Evolutionary conservation across 2,113 vertebrate genomes (phyloP).

Genomic region (Butorides virescens): DNA sequence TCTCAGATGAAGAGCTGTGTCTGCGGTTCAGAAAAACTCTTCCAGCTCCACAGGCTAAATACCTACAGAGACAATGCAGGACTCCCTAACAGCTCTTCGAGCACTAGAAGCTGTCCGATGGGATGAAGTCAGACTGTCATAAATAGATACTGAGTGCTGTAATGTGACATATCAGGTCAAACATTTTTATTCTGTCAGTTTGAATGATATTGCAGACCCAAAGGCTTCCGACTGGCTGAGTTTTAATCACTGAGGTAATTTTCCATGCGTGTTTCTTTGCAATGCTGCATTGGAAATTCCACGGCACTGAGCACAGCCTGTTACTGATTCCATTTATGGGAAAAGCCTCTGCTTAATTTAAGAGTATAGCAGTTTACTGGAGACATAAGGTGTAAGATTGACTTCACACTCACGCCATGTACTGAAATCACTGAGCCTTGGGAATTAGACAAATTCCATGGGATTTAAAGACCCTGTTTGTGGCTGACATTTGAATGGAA

Average conservation of each 20-base stretch:
- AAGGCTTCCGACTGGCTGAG: not conserved
- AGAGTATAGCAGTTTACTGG: not conserved
- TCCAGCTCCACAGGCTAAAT: not conserved
- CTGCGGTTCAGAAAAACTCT: not conserved
- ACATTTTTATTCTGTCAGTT: conserved; percentile 60
- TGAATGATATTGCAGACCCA: not conserved
- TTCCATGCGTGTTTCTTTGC: not conserved
- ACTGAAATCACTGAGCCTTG: not conserved
- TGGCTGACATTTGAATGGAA: not conserved
- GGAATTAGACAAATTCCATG: not conserved
- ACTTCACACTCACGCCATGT: not conserved
- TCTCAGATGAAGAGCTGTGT: not conserved
- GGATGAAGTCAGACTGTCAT: conserved; percentile 38
- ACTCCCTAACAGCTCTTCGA: not conserved
- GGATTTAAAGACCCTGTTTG: not conserved
- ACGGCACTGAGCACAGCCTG: not conserved
- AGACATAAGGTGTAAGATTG: not conserved
- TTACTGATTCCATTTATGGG: not conserved
- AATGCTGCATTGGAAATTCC: not conserved
- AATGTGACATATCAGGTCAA: conserved; percentile 65
- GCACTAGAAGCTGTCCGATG: not conserved
- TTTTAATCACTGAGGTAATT: conserved; percentile 31
- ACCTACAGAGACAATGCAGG: not conserved
- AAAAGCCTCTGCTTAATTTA: not conserved
- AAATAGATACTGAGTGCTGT: not conserved